phyloP scores from a whole-genome alignment of 2,113 vertebrate genomes.

The Stegastes partitus region DNA sequence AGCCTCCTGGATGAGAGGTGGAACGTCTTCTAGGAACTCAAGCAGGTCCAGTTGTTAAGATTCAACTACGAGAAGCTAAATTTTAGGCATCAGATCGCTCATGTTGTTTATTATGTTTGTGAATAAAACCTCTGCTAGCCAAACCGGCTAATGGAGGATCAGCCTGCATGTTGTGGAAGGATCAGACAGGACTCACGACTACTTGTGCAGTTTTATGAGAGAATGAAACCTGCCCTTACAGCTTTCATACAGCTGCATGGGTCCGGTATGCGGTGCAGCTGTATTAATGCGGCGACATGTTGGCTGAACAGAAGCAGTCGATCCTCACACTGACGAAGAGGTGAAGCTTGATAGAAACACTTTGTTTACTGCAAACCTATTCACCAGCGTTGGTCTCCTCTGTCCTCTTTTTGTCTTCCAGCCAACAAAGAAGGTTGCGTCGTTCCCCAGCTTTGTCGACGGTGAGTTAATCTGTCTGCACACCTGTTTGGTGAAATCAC shows the following conservation, averaged over 20 bases:
- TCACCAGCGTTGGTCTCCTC: slow-evolving; percentile 9
- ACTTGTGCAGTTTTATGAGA: not conserved
- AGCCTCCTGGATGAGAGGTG: too few relatives aligned
- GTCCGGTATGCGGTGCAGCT: not conserved
- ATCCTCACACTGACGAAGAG: not conserved
- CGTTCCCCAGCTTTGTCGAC: slow-evolving; percentile 98
- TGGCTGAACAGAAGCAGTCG: not conserved
- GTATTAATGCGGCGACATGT: not conserved
- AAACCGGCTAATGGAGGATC: not conserved
- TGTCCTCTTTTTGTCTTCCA: slow-evolving; percentile 73
- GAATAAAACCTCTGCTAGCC: too few relatives aligned
- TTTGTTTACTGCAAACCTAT: not conserved
- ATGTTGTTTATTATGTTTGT: too few relatives aligned
- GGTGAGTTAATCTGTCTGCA: slow-evolving; percentile 87
- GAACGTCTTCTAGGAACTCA: too few relatives aligned
- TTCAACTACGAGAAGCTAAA: too few relatives aligned
- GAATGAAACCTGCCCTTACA: not conserved
- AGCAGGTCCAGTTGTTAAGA: too few relatives aligned
- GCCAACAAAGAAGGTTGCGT: slow-evolving; percentile 94
- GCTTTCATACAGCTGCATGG: not conserved
- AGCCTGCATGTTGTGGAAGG: too few relatives aligned
- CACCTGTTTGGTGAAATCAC: slow-evolving; percentile 50
- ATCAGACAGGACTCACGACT: too few relatives aligned
- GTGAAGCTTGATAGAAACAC: not conserved
- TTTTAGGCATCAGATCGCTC: too few relatives aligned